Conservation (phyloP, 2,797 vertebrate species). For the Phataginus tetradactyla region DNA sequence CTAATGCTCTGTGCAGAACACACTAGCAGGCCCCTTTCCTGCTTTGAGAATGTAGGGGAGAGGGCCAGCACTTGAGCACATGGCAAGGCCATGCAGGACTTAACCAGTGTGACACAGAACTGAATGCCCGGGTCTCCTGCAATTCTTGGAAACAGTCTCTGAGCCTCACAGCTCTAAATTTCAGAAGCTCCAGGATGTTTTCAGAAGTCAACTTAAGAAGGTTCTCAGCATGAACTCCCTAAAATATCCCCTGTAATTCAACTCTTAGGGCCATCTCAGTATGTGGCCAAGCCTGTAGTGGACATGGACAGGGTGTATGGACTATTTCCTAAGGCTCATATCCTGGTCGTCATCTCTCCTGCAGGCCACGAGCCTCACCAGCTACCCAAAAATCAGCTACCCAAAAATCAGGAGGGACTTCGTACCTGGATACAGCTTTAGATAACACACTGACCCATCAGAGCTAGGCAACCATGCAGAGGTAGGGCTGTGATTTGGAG, state of each 20-base stretch:
- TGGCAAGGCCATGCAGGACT: too few species aligned
- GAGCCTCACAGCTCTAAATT: neutral
- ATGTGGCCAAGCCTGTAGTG: neutral
- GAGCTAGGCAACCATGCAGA: neutral
- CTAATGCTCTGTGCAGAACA: rapidly evolving
- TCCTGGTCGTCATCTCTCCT: neutral
- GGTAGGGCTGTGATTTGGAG: neutral
- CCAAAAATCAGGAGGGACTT: neutral
- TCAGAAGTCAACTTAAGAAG: neutral
- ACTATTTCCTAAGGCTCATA: neutral
- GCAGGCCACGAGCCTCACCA: neutral
- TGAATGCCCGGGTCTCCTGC: neutral
- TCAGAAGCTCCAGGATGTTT: neutral
- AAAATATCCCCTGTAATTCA: neutral
- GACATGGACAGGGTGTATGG: neutral
- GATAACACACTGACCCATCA: neutral
- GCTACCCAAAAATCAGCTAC: neutral
- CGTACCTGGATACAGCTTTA: neutral
- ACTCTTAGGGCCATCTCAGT: neutral
- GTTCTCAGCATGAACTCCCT: neutral
- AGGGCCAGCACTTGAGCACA: rapidly evolving
- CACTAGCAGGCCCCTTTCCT: neutral
- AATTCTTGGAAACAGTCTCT: neutral
- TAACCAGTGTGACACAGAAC: neutral
- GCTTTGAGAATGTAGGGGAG: rapidly evolving